Evolutionary conservation across 2,113 vertebrate genomes (phyloP).

Genomic region (Taxidea taxus): DNA sequence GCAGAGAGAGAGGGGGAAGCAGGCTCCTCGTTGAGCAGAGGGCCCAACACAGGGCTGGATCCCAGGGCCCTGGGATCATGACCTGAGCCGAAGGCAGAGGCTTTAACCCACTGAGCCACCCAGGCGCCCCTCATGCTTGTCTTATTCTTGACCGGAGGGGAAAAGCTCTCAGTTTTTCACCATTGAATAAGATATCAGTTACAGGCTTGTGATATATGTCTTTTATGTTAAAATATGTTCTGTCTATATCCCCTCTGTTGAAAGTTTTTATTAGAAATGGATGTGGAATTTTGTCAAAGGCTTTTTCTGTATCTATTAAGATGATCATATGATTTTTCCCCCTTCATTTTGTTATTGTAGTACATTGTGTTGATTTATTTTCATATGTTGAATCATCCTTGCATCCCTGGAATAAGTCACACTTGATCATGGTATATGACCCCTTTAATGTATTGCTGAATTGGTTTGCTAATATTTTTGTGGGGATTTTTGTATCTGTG

Average conservation of each 20-base stretch:
- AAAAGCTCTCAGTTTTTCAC: not conserved
- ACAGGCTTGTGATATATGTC: not conserved
- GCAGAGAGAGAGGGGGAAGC: too few species aligned
- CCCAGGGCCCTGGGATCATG: too few species aligned
- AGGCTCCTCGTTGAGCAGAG: too few species aligned
- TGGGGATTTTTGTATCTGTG: not conserved
- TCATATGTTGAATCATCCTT: not conserved
- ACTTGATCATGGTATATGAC: not conserved
- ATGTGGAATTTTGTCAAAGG: not conserved
- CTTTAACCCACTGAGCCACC: too few species aligned
- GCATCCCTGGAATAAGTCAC: not conserved
- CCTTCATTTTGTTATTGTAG: not conserved
- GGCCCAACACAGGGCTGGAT: rapidly evolving
- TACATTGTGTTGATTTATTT: not conserved
- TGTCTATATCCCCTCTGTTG: not conserved
- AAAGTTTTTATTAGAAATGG: not conserved
- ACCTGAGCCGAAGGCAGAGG: too few species aligned
- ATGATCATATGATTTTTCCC: not conserved
- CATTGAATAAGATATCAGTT: not conserved
- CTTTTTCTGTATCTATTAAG: not conserved
- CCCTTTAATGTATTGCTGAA: not conserved
- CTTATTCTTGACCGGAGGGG: not conserved
- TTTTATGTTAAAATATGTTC: not conserved
- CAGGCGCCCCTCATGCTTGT: not conserved
- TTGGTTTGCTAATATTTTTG: not conserved